These are phyloP conservation scores for Papilio demoleus DNA, from an alignment of 2,888 invertebrate genomes.

Conservation along the genomic window DNA sequence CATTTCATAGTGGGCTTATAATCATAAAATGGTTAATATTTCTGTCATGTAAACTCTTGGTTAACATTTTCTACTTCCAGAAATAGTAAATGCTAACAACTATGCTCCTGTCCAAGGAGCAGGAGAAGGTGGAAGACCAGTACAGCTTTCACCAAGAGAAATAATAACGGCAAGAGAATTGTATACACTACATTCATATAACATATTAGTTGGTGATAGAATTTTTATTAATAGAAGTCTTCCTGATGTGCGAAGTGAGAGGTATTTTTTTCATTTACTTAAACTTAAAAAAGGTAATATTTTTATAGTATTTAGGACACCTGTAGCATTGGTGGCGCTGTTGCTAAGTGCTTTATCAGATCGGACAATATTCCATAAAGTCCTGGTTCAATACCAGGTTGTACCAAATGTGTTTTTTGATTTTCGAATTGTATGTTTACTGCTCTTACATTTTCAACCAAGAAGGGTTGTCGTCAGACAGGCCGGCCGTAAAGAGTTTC, in stretches of 20 bases:
- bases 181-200: conserved; percentile 93
- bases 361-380: too few species aligned
- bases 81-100: conserved; percentile 89
- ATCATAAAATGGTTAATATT: background rate
- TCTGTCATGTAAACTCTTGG: too few species aligned
- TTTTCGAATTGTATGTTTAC: too few species aligned
- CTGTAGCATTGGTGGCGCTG: too few species aligned
- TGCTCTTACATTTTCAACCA: too few species aligned
- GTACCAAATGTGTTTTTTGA: too few species aligned
- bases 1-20: too few species aligned
- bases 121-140: conserved; percentile 91
- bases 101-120: conserved; percentile 89
- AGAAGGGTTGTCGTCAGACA: too few species aligned
- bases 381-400: too few species aligned
- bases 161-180: conserved; percentile 90
- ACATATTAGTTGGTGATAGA: conserved; percentile 93
- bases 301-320: too few species aligned
- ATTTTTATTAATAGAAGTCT: conserved; percentile 93
- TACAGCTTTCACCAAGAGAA: conserved; percentile 89
- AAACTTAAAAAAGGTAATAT: conserved; percentile 9
- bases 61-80: conserved; percentile 64
- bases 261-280: conserved; percentile 74
- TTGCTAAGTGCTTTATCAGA: too few species aligned
- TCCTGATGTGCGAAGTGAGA: conserved; percentile 92
- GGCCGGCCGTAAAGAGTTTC: too few species aligned